These are phyloP conservation scores for Sebastes schlegelii DNA, from an alignment of 2,113 vertebrate genomes.

Conservation along the genomic window DNA sequence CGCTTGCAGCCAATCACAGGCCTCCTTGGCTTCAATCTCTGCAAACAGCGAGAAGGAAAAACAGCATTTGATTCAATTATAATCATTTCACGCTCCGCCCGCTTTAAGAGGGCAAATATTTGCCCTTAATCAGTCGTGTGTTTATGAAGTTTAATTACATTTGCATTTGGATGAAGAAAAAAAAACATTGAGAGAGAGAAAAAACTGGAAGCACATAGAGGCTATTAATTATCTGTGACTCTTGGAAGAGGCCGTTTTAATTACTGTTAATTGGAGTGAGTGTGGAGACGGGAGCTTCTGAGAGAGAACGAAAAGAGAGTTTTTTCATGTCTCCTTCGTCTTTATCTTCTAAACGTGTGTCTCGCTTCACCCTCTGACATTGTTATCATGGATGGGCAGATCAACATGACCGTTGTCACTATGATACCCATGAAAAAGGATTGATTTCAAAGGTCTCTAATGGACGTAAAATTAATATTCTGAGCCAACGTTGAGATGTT, in stretches of 20 bases:
- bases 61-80: conserved; percentile 56
- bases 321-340: conserved; percentile 6
- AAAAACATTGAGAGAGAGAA: conserved; percentile 8
- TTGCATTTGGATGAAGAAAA: conserved; percentile 14
- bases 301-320: conserved; percentile 5
- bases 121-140: conserved; percentile 59
- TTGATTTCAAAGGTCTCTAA: not conserved
- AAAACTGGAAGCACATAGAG: conserved; percentile 34
- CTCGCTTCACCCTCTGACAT: conserved; percentile 33
- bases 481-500: not conserved
- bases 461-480: not conserved
- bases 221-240: conserved; percentile 66
- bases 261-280: conserved; percentile 65
- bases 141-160: conserved; percentile 69
- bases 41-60: conserved; percentile 66
- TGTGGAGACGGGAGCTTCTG: conserved; percentile 21
- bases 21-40: conserved; percentile 94
- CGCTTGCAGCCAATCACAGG: conserved; percentile 91
- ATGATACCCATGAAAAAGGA: not conserved
- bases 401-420: not conserved
- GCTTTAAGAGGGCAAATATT: conserved; percentile 71
- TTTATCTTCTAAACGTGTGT: conserved; percentile 32
- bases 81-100: conserved; percentile 54
- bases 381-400: not conserved
- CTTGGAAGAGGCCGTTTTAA: conserved; percentile 58